phyloP scores from a whole-genome alignment of 2,888 invertebrate species.

The Maniola hyperantus region DNA sequence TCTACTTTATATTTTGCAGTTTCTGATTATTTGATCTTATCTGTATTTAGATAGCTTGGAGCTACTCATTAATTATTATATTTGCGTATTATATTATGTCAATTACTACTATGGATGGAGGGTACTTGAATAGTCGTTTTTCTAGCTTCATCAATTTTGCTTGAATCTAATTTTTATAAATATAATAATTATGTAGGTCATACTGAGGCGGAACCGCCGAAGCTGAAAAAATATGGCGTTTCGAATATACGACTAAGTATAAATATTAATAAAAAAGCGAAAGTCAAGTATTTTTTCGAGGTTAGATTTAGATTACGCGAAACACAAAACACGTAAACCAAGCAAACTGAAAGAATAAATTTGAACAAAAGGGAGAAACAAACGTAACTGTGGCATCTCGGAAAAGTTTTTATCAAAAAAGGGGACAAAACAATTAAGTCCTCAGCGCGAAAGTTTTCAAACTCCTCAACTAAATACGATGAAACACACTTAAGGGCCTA shows the following conservation, averaged over 20 bases:
- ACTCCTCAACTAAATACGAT: constrained; percentile 61
- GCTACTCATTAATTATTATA: background rate
- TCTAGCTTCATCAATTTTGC: too few relatives aligned
- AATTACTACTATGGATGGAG: too few relatives aligned
- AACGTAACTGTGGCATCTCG: constrained; percentile 32
- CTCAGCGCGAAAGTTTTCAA: constrained; percentile 57
- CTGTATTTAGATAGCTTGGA: background rate
- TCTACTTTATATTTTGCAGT: background rate
- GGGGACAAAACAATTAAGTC: constrained; percentile 64
- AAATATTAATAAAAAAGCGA: constrained; percentile 1
- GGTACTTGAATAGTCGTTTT: too few relatives aligned
- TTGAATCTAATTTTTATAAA: too few relatives aligned
- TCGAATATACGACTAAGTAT: background rate
- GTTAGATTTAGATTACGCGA: constrained; percentile 6
- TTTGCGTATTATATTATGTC: background rate
- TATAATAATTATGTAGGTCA: background rate
- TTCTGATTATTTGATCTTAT: background rate
- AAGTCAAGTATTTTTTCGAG: background rate
- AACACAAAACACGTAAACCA: constrained; percentile 12
- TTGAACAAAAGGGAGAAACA: constrained; percentile 30
- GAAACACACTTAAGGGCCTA: constrained; percentile 53
- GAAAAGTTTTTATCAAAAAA: constrained; percentile 40
- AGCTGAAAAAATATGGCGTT: background rate
- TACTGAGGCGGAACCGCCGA: background rate
- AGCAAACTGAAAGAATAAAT: constrained; percentile 23